Base-by-base conservation (phyloP, 92 coral and sea anemone species). In the Parazoanthus atlanticus region DNA sequence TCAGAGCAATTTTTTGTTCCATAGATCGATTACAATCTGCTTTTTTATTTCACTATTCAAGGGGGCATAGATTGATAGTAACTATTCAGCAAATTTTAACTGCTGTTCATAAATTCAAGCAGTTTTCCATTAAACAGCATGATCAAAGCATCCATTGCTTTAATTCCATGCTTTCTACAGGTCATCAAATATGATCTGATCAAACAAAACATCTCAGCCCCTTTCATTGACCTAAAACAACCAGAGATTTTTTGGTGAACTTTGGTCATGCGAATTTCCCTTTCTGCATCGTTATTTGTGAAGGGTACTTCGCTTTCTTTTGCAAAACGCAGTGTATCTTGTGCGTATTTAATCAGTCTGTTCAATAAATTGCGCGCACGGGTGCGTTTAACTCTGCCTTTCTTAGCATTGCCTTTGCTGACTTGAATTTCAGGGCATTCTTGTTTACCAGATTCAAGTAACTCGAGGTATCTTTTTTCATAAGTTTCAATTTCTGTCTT, bases 231-330 rank as follows among this genome's bases (percentile, higher is more conserved):
- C 54, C 80, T 76, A 76, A 76, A 76, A 76, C 80, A 76, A 13
- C 80, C 80, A 76, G 80, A 76, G 54, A 36, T 38, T 76, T 76
- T 76, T 76, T 36, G 80, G 52, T 76, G 80, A 38, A 76, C 80
- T 38, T 76, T 76, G 54, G 80, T 76, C 80, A 76, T 76, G 80
- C 80, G 80, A 76, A 76, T 76, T 76, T 76, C 80, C 54, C 54
- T 76, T 38, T 76, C 80, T 38, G 54, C 80, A 36, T 36, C 8
- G 54, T 76, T 76, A 38, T 76, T 76, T 76, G 80, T 76, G 28
- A 33, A 76, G 54, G 80, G 80, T 69, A 69, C 74, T 69, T 69
- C 74, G 74, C 30, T 23, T 23, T 69, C 30, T 23, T 23, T 69
- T n/a, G 31, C 30, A n/a, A 69, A 69, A n/a, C 74, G 74, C 31